phyloP scores from a whole-genome alignment of 2,113 vertebrate genomes.

The Machaerirhynchus nigripectus region DNA sequence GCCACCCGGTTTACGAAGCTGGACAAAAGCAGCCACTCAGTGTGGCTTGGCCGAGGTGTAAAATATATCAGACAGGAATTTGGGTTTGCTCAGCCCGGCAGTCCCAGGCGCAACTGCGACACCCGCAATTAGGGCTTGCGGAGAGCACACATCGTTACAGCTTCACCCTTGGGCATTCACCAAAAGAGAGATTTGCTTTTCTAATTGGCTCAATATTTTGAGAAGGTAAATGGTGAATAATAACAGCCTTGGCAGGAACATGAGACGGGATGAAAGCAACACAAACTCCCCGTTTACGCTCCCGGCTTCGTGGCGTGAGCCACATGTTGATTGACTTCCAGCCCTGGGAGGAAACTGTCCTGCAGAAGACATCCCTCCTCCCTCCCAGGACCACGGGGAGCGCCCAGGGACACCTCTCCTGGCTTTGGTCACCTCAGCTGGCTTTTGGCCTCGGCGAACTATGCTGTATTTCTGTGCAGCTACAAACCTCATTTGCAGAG shows the following conservation, averaged over 20 bases:
- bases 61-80: slow-evolving; percentile 27
- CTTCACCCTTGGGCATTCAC: slow-evolving; percentile 15
- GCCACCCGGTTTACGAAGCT: not conserved
- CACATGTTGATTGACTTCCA: not conserved
- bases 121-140: not conserved
- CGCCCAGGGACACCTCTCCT: not conserved
- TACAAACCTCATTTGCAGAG: not conserved
- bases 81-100: not conserved
- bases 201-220: slow-evolving; percentile 59
- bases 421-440: slow-evolving; percentile 19
- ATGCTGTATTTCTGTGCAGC: not conserved
- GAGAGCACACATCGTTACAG: slow-evolving; percentile 10
- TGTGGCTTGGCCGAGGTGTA: not conserved
- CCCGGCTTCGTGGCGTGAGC: not conserved
- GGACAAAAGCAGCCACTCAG: slow-evolving; percentile 16
- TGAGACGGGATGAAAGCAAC: slow-evolving; percentile 23
- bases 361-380: not conserved
- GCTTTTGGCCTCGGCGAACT: not conserved
- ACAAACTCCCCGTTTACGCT: not conserved
- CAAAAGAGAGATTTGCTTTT: slow-evolving; percentile 40
- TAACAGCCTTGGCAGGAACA: slow-evolving; percentile 28
- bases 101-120: not conserved
- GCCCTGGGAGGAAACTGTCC: not conserved
- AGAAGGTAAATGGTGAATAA: slow-evolving; percentile 54
- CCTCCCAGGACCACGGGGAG: not conserved